These are phyloP conservation scores for Conus canariensis DNA, from an alignment of 2,888 invertebrate species.

Conservation along the genomic window DNA sequence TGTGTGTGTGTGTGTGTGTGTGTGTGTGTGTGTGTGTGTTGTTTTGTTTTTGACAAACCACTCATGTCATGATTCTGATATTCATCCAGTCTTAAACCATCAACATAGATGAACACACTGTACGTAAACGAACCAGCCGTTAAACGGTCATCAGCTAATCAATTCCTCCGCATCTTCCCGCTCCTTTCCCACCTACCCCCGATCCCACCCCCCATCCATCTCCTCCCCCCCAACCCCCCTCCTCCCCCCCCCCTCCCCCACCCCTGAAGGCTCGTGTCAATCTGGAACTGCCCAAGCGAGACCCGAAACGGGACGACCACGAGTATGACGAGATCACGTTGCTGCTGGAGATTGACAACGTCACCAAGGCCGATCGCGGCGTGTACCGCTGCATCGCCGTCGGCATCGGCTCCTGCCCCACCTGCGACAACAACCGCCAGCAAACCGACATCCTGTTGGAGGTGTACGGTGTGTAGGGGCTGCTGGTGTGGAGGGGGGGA, in stretches of 20 bases:
- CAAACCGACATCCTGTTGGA: neutral
- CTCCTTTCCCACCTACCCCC: too few species aligned
- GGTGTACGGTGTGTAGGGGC: neutral
- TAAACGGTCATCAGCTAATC: too few species aligned
- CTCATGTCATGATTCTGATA: too few species aligned
- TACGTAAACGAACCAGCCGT: too few species aligned
- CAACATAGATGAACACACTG: too few species aligned
- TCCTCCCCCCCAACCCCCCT: too few species aligned
- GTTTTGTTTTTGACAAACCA: too few species aligned
- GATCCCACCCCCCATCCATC: too few species aligned
- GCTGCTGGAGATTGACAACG: constrained; percentile 53
- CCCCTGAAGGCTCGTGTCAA: constrained; percentile 10
- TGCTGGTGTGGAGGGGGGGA: neutral
- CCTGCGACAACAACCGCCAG: neutral
- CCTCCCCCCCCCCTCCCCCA: neutral
- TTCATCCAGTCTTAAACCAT: too few species aligned
- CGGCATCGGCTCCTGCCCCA: constrained; percentile 24
- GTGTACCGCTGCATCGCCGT: constrained; percentile 58
- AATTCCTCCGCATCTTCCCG: too few species aligned
- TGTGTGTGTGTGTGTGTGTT: neutral
- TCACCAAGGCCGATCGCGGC: constrained; percentile 54
- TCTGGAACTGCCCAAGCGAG: constrained; percentile 22
- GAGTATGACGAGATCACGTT: constrained; percentile 46
- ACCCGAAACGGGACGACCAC: constrained; percentile 12
- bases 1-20: constrained; percentile 10